Evolutionary conservation across 2,797 vertebrate genomes (phyloP).

Genomic region (Pyrocephalus nanus): DNA sequence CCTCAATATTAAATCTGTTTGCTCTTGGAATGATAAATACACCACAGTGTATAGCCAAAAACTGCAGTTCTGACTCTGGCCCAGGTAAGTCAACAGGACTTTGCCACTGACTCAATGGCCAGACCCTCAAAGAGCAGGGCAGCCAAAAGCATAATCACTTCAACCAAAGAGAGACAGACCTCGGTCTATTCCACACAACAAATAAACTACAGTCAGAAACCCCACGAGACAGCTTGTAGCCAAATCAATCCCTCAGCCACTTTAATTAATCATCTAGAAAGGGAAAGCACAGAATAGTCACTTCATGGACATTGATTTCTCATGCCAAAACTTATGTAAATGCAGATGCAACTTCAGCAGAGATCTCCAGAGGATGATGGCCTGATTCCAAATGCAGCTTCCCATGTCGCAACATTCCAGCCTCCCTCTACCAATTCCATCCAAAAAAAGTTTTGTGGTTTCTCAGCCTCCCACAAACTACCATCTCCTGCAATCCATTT

Average conservation of each 20-base stretch:
- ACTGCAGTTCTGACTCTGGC: neutral
- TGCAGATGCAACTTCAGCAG: constrained; percentile 36
- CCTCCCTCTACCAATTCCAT: neutral
- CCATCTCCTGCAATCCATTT: neutral
- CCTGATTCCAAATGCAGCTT: constrained; percentile 35
- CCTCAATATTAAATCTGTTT: neutral
- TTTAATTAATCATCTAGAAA: constrained; percentile 34
- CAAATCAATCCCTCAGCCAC: neutral
- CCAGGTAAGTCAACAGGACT: neutral
- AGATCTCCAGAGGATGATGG: constrained; percentile 8
- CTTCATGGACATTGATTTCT: neutral
- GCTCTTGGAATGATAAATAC: neutral
- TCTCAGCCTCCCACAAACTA: neutral
- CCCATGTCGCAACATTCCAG: neutral
- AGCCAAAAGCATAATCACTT: neutral
- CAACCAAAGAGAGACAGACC: neutral
- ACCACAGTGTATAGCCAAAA: neutral
- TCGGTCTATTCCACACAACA: neutral
- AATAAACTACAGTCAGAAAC: constrained; percentile 7
- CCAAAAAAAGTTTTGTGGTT: neutral
- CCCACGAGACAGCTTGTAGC: neutral
- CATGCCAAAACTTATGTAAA: constrained; percentile 50
- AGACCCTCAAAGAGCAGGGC: neutral
- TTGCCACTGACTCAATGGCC: neutral
- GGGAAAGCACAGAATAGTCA: neutral